Evolutionary conservation across 2,113 vertebrate genomes (phyloP).

Genomic region (Pipra filicauda): DNA sequence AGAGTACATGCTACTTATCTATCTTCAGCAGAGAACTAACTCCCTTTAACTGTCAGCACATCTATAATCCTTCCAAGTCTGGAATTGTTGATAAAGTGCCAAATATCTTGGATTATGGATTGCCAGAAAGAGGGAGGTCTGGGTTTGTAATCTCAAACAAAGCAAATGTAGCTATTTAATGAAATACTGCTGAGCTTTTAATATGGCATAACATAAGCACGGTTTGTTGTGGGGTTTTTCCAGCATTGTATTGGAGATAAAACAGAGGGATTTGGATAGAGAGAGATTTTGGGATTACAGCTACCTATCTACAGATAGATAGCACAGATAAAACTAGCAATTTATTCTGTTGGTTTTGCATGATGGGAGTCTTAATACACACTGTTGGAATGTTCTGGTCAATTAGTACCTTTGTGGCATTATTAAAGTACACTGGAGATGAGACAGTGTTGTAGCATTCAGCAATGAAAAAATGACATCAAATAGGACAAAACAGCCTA

Average conservation of each 20-base stretch:
- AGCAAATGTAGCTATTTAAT: conserved; percentile 8
- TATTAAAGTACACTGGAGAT: background rate
- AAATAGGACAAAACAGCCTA: background rate
- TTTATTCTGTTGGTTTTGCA: background rate
- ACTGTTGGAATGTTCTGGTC: background rate
- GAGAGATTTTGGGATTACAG: background rate
- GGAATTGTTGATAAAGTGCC: conserved; percentile 45
- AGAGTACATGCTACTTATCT: conserved; percentile 32
- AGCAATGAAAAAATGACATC: background rate
- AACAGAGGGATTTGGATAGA: background rate
- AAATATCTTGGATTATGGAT: conserved; percentile 37
- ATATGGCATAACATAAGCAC: background rate
- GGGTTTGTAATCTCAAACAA: conserved; percentile 13
- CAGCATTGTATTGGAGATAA: background rate
- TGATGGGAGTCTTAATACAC: background rate
- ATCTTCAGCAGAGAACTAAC: conserved; percentile 23
- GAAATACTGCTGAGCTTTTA: conserved; percentile 27
- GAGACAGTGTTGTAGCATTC: background rate
- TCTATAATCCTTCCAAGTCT: conserved; percentile 44
- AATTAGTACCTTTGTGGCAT: background rate
- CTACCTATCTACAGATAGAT: background rate
- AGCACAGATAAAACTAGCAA: background rate
- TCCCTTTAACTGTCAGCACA: conserved; percentile 37
- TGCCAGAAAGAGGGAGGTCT: conserved; percentile 14
- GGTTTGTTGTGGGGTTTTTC: background rate